Conservation (phyloP, 1,140 invertebrate genomes). For the Hypothenemus hampei region DNA sequence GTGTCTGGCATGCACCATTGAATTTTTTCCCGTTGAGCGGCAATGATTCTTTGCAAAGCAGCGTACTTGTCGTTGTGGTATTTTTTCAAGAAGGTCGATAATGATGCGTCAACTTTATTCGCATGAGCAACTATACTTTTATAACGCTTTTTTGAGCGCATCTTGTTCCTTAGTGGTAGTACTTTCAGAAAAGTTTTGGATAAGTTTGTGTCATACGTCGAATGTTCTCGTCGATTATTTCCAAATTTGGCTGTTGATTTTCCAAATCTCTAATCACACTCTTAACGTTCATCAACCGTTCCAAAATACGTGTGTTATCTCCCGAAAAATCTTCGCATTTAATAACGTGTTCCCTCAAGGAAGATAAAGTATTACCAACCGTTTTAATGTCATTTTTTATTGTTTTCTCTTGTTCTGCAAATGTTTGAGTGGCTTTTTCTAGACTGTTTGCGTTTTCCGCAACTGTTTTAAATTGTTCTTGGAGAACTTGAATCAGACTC, state of each 20-base stretch:
- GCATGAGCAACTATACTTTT: constrained; percentile 68
- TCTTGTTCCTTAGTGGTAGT: constrained; percentile 73
- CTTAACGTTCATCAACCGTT: constrained; percentile 69
- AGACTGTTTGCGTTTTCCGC: constrained; percentile 69
- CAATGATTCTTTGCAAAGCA: constrained; percentile 72
- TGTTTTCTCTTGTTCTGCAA: constrained; percentile 68
- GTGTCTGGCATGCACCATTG: constrained; percentile 87
- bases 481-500: constrained; percentile 62
- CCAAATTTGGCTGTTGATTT: constrained; percentile 59
- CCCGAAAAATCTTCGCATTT: constrained; percentile 90
- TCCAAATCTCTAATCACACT: constrained; percentile 65
- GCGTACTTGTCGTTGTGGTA: constrained; percentile 80
- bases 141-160: constrained; percentile 69
- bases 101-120: constrained; percentile 73
- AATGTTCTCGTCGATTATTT: constrained; percentile 63
- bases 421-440: constrained; percentile 62
- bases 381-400: constrained; percentile 67
- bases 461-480: constrained; percentile 74
- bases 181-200: constrained; percentile 72
- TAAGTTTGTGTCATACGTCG: constrained; percentile 69
- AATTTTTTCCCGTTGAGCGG: constrained; percentile 79
- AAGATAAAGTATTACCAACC: constrained; percentile 62
- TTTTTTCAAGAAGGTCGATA: constrained; percentile 80
- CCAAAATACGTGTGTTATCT: constrained; percentile 76
- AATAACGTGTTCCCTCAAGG: constrained; percentile 77